Evolutionary conservation across 2,888 invertebrate genomes (phyloP).

Genomic region (Hirtodrosophila confusa): DNA sequence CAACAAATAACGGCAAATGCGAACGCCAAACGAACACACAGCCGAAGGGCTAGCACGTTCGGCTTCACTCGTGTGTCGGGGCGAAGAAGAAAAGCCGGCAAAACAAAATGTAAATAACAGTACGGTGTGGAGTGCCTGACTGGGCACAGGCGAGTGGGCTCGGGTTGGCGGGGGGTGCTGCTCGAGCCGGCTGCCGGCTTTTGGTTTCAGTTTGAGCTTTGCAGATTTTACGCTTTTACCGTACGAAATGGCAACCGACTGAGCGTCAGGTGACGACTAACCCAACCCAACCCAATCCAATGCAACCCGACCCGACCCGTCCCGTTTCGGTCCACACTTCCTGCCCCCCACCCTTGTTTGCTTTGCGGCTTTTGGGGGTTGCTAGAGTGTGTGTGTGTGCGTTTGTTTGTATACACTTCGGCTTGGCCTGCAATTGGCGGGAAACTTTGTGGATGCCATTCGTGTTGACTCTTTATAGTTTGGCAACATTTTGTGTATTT

Average conservation of each 20-base stretch:
- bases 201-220: conserved; percentile 66
- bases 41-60: conserved; percentile 43
- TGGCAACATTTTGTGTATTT: conserved; percentile 45
- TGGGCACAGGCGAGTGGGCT: background rate
- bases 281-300: conserved; percentile 19
- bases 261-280: conserved; percentile 56
- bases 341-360: conserved; percentile 47
- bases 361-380: conserved; percentile 74
- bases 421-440: conserved; percentile 80
- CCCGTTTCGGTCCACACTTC: too few relatives aligned
- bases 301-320: conserved; percentile 1
- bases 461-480: conserved; percentile 23
- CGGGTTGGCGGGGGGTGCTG: background rate
- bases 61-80: conserved; percentile 17
- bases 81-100: conserved; percentile 67
- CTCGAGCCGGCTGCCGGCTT: conserved; percentile 59
- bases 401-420: conserved; percentile 71
- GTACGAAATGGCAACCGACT: conserved; percentile 48
- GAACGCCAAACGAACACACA: conserved; percentile 20
- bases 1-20: conserved; percentile 35
- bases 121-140: conserved; percentile 16
- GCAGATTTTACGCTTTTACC: conserved; percentile 66
- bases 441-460: conserved; percentile 77
- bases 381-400: conserved; percentile 37
- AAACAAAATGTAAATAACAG: conserved; percentile 80